Conservation (phyloP, 2,888 invertebrate genomes). For the Mamestra brassicae region DNA sequence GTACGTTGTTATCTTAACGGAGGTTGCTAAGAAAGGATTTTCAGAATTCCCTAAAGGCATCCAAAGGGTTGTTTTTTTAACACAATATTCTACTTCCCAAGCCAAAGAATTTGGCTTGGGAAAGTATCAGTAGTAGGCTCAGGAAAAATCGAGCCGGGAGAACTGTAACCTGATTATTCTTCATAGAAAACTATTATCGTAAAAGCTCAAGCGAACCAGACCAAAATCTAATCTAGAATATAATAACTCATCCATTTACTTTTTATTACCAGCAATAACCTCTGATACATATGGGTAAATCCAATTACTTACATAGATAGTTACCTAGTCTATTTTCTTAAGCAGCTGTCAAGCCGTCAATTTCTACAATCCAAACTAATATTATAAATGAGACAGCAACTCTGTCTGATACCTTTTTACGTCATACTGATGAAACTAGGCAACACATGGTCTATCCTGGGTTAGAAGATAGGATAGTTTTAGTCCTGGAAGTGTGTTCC, state of each 20-base stretch:
- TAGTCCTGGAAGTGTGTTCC: no score
- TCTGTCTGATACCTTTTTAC: no score
- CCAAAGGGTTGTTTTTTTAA: conserved; percentile 35
- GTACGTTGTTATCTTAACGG: conserved; percentile 20
- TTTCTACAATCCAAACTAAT: neutral
- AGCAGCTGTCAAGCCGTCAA: conserved; percentile 2
- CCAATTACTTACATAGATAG: conserved; percentile 33
- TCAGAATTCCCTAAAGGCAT: conserved; percentile 7
- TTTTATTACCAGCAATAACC: conserved; percentile 47
- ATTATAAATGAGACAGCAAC: no score
- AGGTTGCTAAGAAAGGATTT: conserved; percentile 4
- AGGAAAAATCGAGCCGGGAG: neutral
- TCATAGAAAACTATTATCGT: conserved; percentile 34
- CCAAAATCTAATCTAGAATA: conserved; percentile 35
- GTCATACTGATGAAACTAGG: no score
- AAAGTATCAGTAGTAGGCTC: no score
- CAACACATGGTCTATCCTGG: no score
- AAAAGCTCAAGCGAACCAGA: conserved; percentile 39
- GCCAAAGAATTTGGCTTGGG: no score
- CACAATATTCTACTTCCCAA: conserved; percentile 11
- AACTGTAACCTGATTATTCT: conserved; percentile 12
- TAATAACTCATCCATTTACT: conserved; percentile 45
- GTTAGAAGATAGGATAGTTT: no score
- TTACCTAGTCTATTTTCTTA: conserved; percentile 1
- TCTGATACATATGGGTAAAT: conserved; percentile 38